phyloP scores from a whole-genome alignment of 2,113 vertebrate species.

The Gallinago media region DNA sequence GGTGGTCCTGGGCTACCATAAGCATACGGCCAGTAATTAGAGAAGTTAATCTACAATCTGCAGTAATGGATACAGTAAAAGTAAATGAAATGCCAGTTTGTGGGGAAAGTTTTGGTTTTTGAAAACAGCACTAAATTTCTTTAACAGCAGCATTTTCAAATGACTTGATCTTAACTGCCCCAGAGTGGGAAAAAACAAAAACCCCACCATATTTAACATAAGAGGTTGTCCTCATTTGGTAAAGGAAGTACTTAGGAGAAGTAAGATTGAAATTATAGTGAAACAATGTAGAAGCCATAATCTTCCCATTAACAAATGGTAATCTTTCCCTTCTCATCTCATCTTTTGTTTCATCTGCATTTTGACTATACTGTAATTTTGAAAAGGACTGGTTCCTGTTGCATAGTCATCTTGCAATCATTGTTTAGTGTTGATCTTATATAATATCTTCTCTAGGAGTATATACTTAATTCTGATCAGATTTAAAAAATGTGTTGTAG shows the following conservation, averaged over 20 bases:
- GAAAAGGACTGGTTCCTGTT: background rate
- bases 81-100: background rate
- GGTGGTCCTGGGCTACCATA: background rate
- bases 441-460: constrained; percentile 24
- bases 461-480: background rate
- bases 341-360: background rate
- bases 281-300: background rate
- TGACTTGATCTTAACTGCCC: background rate
- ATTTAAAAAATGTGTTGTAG: background rate
- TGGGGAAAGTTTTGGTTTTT: background rate
- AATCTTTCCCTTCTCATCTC: background rate
- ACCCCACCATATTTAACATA: accelerated
- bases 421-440: constrained; percentile 30
- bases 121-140: background rate
- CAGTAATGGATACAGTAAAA: background rate
- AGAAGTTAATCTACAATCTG: background rate
- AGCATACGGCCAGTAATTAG: background rate
- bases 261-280: background rate
- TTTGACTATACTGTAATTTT: background rate
- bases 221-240: background rate
- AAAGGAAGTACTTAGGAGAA: background rate
- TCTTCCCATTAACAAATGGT: background rate
- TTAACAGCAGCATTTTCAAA: background rate
- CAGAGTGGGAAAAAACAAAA: accelerated
- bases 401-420: background rate